Percentiles rank a stretch among this genome's conserved stretches.
phyloP scores from a whole-genome alignment of 2,888 invertebrate genomes.

The Melinopterus prodromus region DNA sequence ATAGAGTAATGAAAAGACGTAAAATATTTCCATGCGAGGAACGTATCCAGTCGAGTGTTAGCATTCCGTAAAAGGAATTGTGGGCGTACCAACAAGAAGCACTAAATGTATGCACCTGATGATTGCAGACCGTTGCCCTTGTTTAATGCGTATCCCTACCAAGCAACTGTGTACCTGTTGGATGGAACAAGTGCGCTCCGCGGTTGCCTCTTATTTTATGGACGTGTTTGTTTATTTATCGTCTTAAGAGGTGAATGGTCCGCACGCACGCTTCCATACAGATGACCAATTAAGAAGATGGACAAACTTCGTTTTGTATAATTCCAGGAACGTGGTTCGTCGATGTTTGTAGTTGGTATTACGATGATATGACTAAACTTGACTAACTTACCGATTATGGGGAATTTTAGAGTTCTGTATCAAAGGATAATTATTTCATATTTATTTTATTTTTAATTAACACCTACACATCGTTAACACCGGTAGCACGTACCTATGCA shows the following conservation, averaged over 20 bases:
- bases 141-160: neutral
- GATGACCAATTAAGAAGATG: neutral
- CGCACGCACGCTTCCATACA: neutral
- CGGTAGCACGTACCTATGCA: too few relatives aligned
- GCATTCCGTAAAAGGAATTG: neutral
- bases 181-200: conserved; percentile 24
- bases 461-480: too few relatives aligned
- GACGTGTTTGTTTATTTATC: conserved; percentile 31
- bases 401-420: too few relatives aligned
- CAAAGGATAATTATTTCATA: too few relatives aligned
- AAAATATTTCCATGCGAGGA: neutral
- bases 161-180: conserved; percentile 16
- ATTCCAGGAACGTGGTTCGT: neutral
- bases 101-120: neutral
- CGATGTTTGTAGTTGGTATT: neutral
- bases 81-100: conserved; percentile 4
- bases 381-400: too few relatives aligned
- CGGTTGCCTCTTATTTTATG: neutral
- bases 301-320: neutral
- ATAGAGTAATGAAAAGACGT: neutral
- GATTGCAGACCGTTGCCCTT: conserved; percentile 19
- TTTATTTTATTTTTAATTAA: too few relatives aligned
- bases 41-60: neutral
- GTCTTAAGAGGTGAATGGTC: conserved; percentile 30
- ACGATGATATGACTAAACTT: too few relatives aligned